Evolutionary conservation across 2,113 vertebrate genomes (phyloP), one percentile per base, ranked within the genome.

Genomic region (human): DNA sequence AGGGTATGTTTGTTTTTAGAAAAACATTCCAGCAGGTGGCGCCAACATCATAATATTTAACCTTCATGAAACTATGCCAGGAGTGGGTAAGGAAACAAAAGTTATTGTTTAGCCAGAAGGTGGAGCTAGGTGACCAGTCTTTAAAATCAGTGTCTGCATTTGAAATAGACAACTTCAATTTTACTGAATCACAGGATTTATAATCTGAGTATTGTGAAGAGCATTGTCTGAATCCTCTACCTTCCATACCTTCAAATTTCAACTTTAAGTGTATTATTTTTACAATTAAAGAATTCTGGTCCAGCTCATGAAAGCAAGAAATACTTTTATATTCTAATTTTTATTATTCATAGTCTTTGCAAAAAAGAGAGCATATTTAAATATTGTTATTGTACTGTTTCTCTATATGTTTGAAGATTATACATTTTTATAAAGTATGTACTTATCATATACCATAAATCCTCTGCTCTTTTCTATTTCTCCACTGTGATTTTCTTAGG

Each of bases 21-120:
- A 66, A 92, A 61, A 27, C 1, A 25, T 73, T 91, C 96, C 97
- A 96, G 89, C 66, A 97, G 96, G 79, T 95, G 98, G 98, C 78
- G 8, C 93, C 66, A 66, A 86, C 91, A 6, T 43, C 91, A 83
- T 45, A 97, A 11, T 76, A 84, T 25, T 97, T 84, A 78, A 64
- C 12, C 14, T 52, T 50, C 16, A 52, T 1, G 68, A 78, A 52
- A 35, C 20, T 83, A 52, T 59, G 35, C 32, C 68, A 78, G 27
- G 16, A 0, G 8, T 17, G 5, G 27, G 1, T 3, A 40, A 8
- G 5, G 17, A 85, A 86, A 40, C 9, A n/a, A 64, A 83, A 72
- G 16, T 66, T n/a, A 57, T 16, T 68, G 6, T 32, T n/a, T 25
- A 82, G 59, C 82, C 97, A 93, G 82, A 85, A 96, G 98, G 38